Conservation (phyloP, 2,113 vertebrate species). For the Climacteris rufus region DNA sequence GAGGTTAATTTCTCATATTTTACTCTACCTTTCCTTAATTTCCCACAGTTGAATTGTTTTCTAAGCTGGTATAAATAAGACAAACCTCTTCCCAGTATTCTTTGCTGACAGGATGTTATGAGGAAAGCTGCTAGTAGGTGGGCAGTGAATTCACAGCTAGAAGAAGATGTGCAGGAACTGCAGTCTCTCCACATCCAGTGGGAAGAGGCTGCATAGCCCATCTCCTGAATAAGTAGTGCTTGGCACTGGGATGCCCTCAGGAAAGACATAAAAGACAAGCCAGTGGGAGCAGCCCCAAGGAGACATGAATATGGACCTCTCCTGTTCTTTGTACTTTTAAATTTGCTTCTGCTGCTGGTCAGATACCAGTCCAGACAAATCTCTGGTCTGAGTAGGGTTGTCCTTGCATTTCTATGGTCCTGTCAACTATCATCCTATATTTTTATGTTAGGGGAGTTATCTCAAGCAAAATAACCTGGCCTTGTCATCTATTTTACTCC, state of each 20-base stretch:
- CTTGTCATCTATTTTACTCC: not conserved
- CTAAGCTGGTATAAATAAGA: not conserved
- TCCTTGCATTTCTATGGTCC: not conserved
- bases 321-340: not conserved
- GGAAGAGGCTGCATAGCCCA: fast-evolving
- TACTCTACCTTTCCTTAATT: not conserved
- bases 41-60: not conserved
- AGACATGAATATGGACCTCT: not conserved
- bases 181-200: fast-evolving
- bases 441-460: not conserved
- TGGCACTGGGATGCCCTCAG: fast-evolving
- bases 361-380: not conserved
- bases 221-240: not conserved
- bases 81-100: not conserved
- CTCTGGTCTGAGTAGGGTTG: not conserved
- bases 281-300: not conserved
- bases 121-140: not conserved
- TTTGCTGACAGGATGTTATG: not conserved
- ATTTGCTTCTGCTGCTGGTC: not conserved
- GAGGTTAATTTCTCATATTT: not conserved
- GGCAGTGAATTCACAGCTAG: not conserved
- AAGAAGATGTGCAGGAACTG: not conserved
- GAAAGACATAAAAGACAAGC: not conserved
- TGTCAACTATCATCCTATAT: not conserved
- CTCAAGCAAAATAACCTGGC: not conserved